Conservation (phyloP, 1,140 invertebrate genomes). For the Colletes latitarsis region DNA sequence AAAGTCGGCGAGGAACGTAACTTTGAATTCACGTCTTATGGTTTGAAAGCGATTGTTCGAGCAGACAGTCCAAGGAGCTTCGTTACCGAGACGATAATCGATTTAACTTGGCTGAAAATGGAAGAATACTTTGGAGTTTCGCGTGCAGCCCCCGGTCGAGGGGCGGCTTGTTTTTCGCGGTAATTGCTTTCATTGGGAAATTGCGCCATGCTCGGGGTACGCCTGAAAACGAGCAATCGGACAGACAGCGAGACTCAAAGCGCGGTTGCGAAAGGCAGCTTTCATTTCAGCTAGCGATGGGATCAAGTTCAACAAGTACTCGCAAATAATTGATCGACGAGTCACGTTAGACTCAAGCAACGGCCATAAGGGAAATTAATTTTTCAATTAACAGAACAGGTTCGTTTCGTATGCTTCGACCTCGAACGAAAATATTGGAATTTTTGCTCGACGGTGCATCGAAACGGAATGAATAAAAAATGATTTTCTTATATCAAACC, state of each 20-base stretch:
- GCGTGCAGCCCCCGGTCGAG: slow-evolving; percentile 4
- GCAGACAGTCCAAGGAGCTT: not conserved
- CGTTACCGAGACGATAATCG: slow-evolving; percentile 50
- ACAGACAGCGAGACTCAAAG: slow-evolving; percentile 34
- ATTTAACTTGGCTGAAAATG: slow-evolving; percentile 39
- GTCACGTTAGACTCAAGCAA: too few relatives aligned
- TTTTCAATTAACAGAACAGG: too few relatives aligned
- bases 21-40: too few relatives aligned
- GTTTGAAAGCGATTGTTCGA: not conserved
- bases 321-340: not conserved
- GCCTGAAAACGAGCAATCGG: slow-evolving; percentile 56
- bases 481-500: too few relatives aligned
- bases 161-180: slow-evolving; percentile 49
- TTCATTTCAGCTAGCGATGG: not conserved
- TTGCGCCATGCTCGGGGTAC: slow-evolving; percentile 36
- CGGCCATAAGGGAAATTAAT: too few relatives aligned
- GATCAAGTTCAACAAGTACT: not conserved
- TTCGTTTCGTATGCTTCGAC: too few relatives aligned
- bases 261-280: not conserved
- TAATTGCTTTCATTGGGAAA: slow-evolving; percentile 64
- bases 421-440: too few relatives aligned
- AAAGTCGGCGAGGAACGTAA: too few relatives aligned
- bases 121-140: slow-evolving; percentile 6
- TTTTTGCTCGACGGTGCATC: too few relatives aligned
- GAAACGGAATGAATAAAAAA: too few relatives aligned